These are phyloP conservation scores for Trichogramma pretiosum DNA, from an alignment of 1,140 invertebrate species.

Conservation along the genomic window DNA sequence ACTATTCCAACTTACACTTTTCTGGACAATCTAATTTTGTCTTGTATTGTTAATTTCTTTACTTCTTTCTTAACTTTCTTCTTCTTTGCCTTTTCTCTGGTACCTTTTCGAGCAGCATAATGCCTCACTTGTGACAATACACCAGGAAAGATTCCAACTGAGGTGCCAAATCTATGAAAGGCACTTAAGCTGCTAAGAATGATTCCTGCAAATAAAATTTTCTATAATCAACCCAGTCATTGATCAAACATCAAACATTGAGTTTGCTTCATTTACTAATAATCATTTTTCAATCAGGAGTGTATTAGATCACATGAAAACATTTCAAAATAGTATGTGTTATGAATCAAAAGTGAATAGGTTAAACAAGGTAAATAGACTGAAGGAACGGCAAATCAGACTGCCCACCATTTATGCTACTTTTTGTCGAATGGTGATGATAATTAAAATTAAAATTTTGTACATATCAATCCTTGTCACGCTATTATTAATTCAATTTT, in stretches of 20 bases:
- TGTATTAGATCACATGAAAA: no score
- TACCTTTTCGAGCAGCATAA: conserved; percentile 67
- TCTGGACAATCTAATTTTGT: conserved; percentile 51
- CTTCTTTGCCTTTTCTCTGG: conserved; percentile 59
- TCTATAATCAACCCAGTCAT: no score
- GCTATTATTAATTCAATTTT: background rate
- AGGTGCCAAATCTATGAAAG: background rate
- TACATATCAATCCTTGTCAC: background rate
- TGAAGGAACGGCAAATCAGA: no score
- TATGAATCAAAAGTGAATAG: no score
- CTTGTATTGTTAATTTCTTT: conserved; percentile 56
- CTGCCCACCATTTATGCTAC: no score
- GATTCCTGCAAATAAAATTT: background rate
- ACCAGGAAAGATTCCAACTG: background rate
- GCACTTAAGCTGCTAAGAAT: background rate
- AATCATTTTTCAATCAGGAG: no score
- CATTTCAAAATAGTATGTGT: no score
- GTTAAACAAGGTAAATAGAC: no score
- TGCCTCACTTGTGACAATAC: conserved; percentile 35
- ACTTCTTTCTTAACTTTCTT: conserved; percentile 63
- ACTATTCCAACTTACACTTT: conserved; percentile 26
- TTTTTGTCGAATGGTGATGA: no score
- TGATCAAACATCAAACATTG: no score
- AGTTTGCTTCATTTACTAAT: no score
- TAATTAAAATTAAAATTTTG: no score